Base-by-base conservation (phyloP, 1,140 invertebrate species). In the Anoplolepis gracilipes region DNA sequence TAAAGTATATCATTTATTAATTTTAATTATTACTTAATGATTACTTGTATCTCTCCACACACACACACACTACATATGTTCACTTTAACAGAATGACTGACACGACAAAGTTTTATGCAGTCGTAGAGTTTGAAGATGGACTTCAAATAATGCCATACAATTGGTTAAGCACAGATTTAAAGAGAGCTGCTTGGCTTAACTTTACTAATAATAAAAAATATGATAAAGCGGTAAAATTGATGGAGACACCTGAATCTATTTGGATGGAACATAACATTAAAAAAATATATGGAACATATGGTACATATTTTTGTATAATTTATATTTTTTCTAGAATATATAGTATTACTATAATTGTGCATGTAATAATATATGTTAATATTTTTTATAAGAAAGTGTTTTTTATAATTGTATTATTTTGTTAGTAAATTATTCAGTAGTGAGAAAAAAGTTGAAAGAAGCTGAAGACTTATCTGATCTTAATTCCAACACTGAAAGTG, bases 81-180 rank as follows among this genome's bases (percentile, higher is more conserved):
- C n/a, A n/a, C n/a, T n/a, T n/a, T n/a, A 33, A 33, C 59, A 61
- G 59, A 62, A 62, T 62, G 59, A 30, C 11, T 16, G 59, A 62
- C 19, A 62, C n/a, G n/a, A n/a, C n/a, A n/a, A n/a, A 62, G 30
- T 62, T 28, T 62, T 62, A 62, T 16, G 59, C 25, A 7, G 5
- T 62, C 59, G 42, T 46, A 0, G 59, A 62, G 30, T 42, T 65
- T 11, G 33, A 65, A 65, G 64, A 65, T 65, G 64, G 64, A 22
- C 75, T 64, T 3, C 16, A 30, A 33, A 28, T 77, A 3, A 11
- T 77, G 16, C 36, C 75, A 62, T 13, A 11, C 4, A 64, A 49
- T 49, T 77, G 59, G 39, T 64, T 77, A 7, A 13, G n/a, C 13
- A 0, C 4, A 77, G 16, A 19, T 8, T 0, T 28, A 4, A 64